Conservation (phyloP, 2,797 vertebrate genomes). For the Amazona ochrocephala region DNA sequence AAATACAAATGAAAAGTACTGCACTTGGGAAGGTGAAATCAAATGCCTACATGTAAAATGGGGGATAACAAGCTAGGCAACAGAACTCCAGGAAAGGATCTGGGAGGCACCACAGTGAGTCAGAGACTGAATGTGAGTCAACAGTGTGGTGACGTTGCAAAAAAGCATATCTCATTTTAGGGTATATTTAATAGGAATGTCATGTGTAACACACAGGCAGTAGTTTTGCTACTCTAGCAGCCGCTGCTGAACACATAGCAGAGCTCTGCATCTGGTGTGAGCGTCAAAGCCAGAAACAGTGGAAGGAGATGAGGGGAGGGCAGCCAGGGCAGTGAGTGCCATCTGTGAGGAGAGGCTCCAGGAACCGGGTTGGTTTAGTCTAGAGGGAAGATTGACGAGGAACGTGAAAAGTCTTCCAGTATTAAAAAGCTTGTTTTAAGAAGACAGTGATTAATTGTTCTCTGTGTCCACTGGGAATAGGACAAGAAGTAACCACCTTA, state of each 20-base stretch:
- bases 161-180: conserved; percentile 60
- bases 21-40: neutral
- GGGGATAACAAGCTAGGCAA: conserved; percentile 26
- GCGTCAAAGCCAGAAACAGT: neutral
- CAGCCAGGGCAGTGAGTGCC: fast-evolving
- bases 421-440: conserved; percentile 61
- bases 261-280: neutral
- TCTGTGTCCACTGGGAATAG: conserved; percentile 16
- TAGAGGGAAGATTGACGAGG: neutral
- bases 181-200: conserved; percentile 50
- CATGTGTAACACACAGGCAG: conserved; percentile 18
- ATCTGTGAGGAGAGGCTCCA: neutral
- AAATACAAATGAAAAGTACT: conserved; percentile 3
- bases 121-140: conserved; percentile 65
- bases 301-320: neutral
- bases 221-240: conserved; percentile 34
- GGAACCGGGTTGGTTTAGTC: neutral
- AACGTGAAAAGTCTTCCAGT: neutral
- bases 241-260: neutral
- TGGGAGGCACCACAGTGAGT: conserved; percentile 60
- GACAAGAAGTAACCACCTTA: conserved; percentile 54
- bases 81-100: conserved; percentile 20
- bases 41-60: conserved; percentile 23
- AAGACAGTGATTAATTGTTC: conserved; percentile 59
- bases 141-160: conserved; percentile 61